phyloP scores from a whole-genome alignment of 2,797 vertebrate genomes.

The Geotrypetes seraphini region DNA sequence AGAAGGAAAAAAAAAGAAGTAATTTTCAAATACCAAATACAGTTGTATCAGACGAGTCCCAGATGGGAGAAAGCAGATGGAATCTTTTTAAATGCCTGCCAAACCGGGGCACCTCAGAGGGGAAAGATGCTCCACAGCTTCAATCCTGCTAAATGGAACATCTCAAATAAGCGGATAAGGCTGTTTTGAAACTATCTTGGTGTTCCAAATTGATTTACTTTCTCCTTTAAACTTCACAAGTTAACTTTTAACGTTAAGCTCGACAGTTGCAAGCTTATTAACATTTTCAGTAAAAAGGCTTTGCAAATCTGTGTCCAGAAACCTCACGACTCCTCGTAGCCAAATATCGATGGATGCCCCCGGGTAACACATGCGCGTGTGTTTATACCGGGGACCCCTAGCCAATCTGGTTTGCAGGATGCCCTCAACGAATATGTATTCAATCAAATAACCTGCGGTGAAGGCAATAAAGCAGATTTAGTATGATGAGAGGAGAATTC shows the following conservation, averaged over 20 bases:
- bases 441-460: too few species aligned
- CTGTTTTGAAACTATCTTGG: constrained; percentile 11
- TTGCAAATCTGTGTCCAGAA: too few species aligned
- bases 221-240: constrained; percentile 7
- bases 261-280: background rate
- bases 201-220: constrained; percentile 14
- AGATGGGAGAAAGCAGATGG: background rate
- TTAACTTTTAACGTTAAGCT: background rate
- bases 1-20: constrained; percentile 9
- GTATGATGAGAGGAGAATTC: too few species aligned
- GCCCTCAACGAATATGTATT: too few species aligned
- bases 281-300: too few species aligned
- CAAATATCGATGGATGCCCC: too few species aligned
- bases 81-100: background rate
- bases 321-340: too few species aligned
- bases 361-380: too few species aligned
- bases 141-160: constrained; percentile 16
- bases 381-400: too few species aligned
- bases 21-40: background rate
- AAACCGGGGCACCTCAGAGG: constrained; percentile 1
- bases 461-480: too few species aligned
- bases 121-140: background rate
- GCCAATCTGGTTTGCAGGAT: too few species aligned
- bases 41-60: constrained; percentile 1
- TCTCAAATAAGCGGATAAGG: constrained; percentile 2